Base-by-base conservation (phyloP, 2,113 vertebrate genomes). In the Struthio camelus region DNA sequence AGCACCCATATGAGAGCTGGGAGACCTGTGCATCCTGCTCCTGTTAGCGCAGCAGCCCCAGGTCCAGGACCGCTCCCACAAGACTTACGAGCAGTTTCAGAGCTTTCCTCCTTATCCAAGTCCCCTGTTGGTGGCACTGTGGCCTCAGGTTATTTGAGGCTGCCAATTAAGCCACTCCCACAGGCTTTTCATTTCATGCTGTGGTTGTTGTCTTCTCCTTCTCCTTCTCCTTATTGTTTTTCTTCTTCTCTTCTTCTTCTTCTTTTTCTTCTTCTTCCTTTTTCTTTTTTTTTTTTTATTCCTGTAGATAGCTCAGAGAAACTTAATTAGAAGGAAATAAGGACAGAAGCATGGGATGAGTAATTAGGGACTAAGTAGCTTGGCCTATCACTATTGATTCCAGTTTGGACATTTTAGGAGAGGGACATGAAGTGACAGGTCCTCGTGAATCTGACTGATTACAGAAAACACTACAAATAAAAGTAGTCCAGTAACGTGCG, bases 21-120 rank as follows among this genome's bases (percentile, higher is more conserved):
- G 5, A 27, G 9, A 54, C 34, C 70, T 28, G 64, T 27, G 32
- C 30, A 10, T 10, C 10, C 7, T 89, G 51, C 17, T 59, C 5
- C 11, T 34, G 10, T 19, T 18, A 34, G 17, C 0, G 0, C 20
- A 28, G 32, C 53, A 25, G 11, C 54, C 13, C 13, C 34, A 34
- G 1, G 53, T 80, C 92, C 66, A 44, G 48, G 32, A 48, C 30
- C 58, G 8, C 23, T 87, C 50, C 27, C 40, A 78, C 18, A 30
- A 2, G 1, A 5, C 16, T 71, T 86, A 80, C 6, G 32, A 88
- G 34, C 5, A 22, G 20, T 53, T 62, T 66, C 50, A 44, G 6
- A 62, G 25, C 34, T 76, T 61, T 27, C 27, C 14, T 54, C 19
- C 36, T 73, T 14, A 7, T 19, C 18, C 48, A 69, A 78, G 19